Evolutionary conservation across 2,888 invertebrate species (phyloP).

Genomic region (Troglohyphantes excavatus): DNA sequence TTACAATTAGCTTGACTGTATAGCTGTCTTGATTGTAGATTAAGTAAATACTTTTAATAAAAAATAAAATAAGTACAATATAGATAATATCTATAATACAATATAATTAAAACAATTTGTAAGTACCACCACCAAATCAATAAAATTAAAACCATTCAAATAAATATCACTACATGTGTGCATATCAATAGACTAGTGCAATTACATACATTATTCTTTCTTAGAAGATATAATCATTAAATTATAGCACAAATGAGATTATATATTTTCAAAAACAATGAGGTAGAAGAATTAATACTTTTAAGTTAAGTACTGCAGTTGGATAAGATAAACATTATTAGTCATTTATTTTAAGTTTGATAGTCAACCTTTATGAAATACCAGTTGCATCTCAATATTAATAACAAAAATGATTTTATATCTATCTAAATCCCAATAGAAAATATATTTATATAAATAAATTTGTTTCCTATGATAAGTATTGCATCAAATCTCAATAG

Average conservation of each 20-base stretch:
- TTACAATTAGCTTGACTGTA: constrained; percentile 16
- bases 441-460: too few species aligned
- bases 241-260: neutral
- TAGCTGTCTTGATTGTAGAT: constrained; percentile 15
- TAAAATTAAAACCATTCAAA: constrained; percentile 33
- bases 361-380: too few species aligned
- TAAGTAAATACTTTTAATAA: neutral
- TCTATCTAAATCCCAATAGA: too few species aligned
- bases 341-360: too few species aligned
- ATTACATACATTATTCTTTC: neutral
- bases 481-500: too few species aligned
- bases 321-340: too few species aligned
- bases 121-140: constrained; percentile 53
- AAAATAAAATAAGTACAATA: constrained; percentile 41
- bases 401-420: too few species aligned
- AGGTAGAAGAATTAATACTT: neutral
- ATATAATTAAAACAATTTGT: constrained; percentile 34
- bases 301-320: neutral
- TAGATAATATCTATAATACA: constrained; percentile 15
- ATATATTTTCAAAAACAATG: neutral
- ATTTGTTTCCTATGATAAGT: too few species aligned
- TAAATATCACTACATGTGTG: constrained; percentile 56
- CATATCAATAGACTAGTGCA: constrained; percentile 52
- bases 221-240: neutral
- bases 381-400: too few species aligned